Evolutionary conservation across 35 echinoderm and acorn worm species (phyloP).

Genomic region (Heliocidaris tuberculata): DNA sequence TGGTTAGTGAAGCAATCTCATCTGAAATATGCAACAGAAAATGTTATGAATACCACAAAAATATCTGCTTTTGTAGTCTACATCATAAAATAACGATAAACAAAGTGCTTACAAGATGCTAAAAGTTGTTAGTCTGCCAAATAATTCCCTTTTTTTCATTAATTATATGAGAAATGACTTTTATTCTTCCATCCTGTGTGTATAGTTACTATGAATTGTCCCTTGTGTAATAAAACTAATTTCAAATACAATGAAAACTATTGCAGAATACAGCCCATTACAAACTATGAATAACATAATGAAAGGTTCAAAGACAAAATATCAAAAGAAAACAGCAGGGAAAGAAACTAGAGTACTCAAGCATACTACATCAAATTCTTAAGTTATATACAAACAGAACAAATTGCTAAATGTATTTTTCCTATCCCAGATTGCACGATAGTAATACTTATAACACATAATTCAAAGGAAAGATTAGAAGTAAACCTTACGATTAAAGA

Average conservation of each 20-base stretch:
- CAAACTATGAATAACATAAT: not conserved
- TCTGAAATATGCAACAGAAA: no score
- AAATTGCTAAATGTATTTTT: not conserved
- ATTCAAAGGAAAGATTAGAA: not conserved
- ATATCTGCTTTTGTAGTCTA: no score
- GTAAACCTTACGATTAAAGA: not conserved
- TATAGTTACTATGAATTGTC: no score
- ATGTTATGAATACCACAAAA: no score
- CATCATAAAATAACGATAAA: no score
- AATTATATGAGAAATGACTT: not conserved
- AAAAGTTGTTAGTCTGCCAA: not conserved
- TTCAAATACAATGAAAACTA: not conserved
- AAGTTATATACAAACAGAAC: not conserved
- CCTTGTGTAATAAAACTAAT: not conserved
- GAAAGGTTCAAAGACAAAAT: not conserved
- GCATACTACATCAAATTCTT: not conserved
- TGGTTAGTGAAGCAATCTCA: no score
- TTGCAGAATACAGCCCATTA: not conserved
- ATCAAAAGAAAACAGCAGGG: not conserved
- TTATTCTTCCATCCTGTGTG: no score
- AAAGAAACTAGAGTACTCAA: not conserved
- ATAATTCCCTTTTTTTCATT: not conserved
- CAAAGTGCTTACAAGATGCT: no score
- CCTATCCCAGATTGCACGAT: not conserved
- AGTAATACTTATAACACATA: not conserved